Conservation (phyloP, 2,888 invertebrate species). For the Chirona hameri region DNA sequence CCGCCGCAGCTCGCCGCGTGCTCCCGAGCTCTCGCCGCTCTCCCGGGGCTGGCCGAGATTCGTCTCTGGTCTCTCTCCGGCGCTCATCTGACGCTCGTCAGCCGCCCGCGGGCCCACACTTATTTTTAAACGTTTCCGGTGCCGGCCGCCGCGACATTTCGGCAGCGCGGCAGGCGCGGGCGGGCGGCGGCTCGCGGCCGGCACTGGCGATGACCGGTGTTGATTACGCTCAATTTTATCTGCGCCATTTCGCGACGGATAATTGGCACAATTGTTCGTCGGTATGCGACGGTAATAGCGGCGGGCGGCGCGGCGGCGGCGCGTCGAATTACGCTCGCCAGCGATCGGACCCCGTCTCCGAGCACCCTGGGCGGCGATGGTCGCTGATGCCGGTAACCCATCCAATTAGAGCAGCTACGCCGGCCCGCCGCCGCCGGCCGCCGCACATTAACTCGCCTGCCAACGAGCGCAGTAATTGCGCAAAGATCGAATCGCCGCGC, state of each 20-base stretch:
- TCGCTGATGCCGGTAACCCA: not conserved
- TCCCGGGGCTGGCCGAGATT: not conserved
- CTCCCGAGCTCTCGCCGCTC: not conserved
- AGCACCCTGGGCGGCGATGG: not conserved
- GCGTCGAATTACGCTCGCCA: not conserved
- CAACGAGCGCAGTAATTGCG: not conserved
- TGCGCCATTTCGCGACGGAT: not conserved
- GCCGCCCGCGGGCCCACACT: not conserved
- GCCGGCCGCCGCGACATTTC: not conserved
- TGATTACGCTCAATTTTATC: conserved; percentile 4
- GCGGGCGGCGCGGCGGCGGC: not conserved
- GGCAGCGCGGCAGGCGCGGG: not conserved
- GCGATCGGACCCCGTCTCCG: not conserved
- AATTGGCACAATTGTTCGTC: not conserved
- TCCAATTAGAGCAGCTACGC: not conserved
- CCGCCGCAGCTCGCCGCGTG: not conserved
- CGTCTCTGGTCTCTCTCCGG: not conserved
- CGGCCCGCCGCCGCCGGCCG: not conserved
- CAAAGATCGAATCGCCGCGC: conserved; percentile 6
- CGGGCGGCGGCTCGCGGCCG: not conserved
- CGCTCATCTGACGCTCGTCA: too few relatives aligned
- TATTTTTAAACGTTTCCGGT: conserved; percentile 7
- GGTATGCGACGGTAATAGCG: not conserved
- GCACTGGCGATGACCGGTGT: not conserved
- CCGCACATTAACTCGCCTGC: not conserved